Conservation (phyloP, 35 echinoderm and acorn worm species). For the Holothuria glaberrima region DNA sequence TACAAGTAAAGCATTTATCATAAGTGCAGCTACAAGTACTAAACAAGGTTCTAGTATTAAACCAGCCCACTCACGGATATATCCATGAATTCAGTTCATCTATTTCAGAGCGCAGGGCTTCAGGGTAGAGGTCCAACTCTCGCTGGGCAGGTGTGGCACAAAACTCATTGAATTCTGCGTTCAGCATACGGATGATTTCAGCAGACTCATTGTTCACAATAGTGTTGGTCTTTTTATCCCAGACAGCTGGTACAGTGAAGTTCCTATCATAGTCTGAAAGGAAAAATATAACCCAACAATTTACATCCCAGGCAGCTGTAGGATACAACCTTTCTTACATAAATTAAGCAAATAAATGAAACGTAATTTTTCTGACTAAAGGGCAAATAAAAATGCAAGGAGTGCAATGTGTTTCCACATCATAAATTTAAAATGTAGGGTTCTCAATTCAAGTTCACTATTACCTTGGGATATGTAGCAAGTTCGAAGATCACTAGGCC, state of each 20-base stretch:
- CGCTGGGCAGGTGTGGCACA: constrained; percentile 64
- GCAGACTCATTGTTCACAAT: constrained; percentile 93
- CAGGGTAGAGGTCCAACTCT: constrained; percentile 78
- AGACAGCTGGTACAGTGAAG: constrained; percentile 80
- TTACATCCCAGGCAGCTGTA: background rate
- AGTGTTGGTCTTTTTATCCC: constrained; percentile 80
- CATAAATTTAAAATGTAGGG: no score
- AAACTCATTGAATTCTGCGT: constrained; percentile 82
- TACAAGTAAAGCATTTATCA: no score
- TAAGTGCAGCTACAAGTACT: no score
- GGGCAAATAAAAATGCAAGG: no score
- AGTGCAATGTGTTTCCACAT: no score
- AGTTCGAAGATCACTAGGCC: no score
- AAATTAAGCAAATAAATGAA: no score
- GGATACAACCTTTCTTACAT: no score
- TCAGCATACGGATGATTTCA: constrained; percentile 89
- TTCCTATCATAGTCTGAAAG: constrained; percentile 59
- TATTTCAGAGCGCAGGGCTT: constrained; percentile 62
- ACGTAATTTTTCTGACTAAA: no score
- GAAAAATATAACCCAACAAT: constrained; percentile 27
- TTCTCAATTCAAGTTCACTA: no score
- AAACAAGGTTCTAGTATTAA: background rate
- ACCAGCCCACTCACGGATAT: constrained; percentile 62
- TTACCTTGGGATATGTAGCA: no score
- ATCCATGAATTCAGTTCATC: constrained; percentile 85